A percentile compares a stretch with the other conserved stretches of the same genome.
Evolutionary conservation across 37 sponge, comb jelly and placozoan species (phyloP).

Genomic region (Cladorhizidae sp.): DNA sequence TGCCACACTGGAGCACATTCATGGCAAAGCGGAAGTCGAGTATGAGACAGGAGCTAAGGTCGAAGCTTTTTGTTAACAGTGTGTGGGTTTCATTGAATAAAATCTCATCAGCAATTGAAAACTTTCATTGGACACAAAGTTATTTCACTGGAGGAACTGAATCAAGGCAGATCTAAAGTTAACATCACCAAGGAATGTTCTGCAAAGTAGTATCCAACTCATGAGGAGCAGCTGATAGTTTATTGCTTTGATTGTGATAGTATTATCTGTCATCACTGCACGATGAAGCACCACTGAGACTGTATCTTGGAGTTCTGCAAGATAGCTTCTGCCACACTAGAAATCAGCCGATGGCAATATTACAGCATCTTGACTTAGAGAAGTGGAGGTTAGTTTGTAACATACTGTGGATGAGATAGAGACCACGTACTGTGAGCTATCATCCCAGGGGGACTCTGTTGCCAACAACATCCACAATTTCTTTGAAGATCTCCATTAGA

Average conservation of each 20-base stretch:
- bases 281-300: conserved; percentile 9
- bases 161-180: conserved; percentile 20
- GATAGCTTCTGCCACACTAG: conserved; percentile 22
- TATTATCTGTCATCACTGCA: conserved; percentile 43
- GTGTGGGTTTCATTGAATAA: conserved; percentile 28
- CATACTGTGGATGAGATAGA: too few species aligned
- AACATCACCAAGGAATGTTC: conserved; percentile 9
- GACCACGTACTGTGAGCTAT: too few species aligned
- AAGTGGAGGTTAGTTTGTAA: too few species aligned
- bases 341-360: too few species aligned
- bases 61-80: conserved; percentile 49
- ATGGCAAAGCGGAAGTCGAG: not conserved
- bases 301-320: conserved; percentile 34
- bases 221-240: conserved; percentile 28
- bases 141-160: conserved; percentile 6
- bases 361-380: too few species aligned
- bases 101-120: conserved; percentile 6
- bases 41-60: not conserved
- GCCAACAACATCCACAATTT: too few species aligned
- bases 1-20: not conserved
- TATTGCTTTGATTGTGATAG: conserved; percentile 42
- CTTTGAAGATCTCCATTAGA: too few species aligned
- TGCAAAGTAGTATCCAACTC: conserved; percentile 8
- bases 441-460: too few species aligned
- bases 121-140: conserved; percentile 27